Percentiles rank a stretch among this genome's conserved stretches.
These are phyloP conservation scores for Dermolepida albohirtum DNA, from an alignment of 2,888 invertebrate genomes.

Conservation along the genomic window DNA sequence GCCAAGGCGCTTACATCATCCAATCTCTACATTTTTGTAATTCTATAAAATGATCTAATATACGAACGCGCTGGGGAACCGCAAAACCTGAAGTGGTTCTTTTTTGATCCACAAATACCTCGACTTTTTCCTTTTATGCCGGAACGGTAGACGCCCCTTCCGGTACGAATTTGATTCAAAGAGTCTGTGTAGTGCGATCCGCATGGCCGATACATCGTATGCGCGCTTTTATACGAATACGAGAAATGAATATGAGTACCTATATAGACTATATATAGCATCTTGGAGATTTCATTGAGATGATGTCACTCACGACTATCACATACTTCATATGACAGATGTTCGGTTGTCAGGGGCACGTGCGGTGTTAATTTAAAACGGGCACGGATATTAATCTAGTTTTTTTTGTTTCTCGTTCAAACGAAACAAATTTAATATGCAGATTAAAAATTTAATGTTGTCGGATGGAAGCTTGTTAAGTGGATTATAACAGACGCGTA, in stretches of 20 bases:
- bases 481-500: no score
- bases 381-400: no score
- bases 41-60: constrained; percentile 16
- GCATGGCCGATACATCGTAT: constrained; percentile 11
- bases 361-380: constrained; percentile 26
- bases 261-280: no score
- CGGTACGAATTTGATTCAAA: constrained; percentile 48
- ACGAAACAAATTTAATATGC: no score
- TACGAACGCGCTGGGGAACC: constrained; percentile 18
- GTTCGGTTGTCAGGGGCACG: constrained; percentile 20
- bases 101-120: constrained; percentile 37
- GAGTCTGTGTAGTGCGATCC: constrained; percentile 15
- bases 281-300: constrained; percentile 13
- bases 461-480: no score
- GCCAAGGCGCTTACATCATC: no score
- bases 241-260: not conserved
- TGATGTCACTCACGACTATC: constrained; percentile 12
- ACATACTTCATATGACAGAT: constrained; percentile 26
- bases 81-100: constrained; percentile 35
- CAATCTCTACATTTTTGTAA: not conserved
- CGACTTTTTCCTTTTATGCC: constrained; percentile 42
- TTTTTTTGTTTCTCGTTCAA: no score
- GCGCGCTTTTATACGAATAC: not conserved
- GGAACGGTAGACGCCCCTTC: constrained; percentile 48
- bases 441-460: no score